A percentile compares a stretch with the other conserved stretches of the same genome.
Evolutionary conservation across 2,113 vertebrate species (phyloP).

Genomic region (Scomber scombrus): DNA sequence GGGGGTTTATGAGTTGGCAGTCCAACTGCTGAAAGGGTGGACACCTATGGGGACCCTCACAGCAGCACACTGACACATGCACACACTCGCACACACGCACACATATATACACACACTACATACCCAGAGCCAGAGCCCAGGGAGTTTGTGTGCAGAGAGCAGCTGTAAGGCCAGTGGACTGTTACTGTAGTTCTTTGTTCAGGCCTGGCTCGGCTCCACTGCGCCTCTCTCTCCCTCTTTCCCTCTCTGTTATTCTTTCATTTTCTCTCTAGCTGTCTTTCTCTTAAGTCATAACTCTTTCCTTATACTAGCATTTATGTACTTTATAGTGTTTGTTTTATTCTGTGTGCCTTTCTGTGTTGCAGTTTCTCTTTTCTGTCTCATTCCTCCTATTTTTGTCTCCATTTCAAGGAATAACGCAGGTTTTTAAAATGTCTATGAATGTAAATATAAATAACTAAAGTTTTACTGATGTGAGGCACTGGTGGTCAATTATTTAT

Average conservation of each 20-base stretch:
- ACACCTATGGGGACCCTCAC: conserved; percentile 76
- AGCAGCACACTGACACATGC: conserved; percentile 54
- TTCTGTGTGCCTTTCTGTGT: conserved; percentile 2
- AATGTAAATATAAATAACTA: neutral
- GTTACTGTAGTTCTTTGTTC: conserved; percentile 84
- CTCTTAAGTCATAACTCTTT: neutral
- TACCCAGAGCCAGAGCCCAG: conserved; percentile 50
- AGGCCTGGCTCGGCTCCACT: conserved; percentile 71
- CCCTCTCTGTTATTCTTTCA: conserved; percentile 42
- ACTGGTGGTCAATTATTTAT: neutral
- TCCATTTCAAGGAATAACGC: neutral
- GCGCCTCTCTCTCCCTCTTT: conserved; percentile 22
- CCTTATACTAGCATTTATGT: conserved; percentile 1
- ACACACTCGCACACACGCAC: conserved; percentile 35
- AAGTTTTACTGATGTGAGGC: neutral
- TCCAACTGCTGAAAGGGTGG: conserved; percentile 75
- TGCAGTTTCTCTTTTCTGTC: neutral
- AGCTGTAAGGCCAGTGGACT: conserved; percentile 76
- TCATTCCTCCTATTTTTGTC: neutral
- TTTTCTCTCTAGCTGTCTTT: conserved; percentile 27
- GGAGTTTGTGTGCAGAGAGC: conserved; percentile 71
- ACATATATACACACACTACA: conserved; percentile 39
- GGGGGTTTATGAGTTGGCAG: conserved; percentile 74
- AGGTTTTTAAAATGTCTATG: neutral
- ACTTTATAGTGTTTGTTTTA: neutral